Conservation (phyloP, 2,888 invertebrate species). For the Trachelus stipa region DNA sequence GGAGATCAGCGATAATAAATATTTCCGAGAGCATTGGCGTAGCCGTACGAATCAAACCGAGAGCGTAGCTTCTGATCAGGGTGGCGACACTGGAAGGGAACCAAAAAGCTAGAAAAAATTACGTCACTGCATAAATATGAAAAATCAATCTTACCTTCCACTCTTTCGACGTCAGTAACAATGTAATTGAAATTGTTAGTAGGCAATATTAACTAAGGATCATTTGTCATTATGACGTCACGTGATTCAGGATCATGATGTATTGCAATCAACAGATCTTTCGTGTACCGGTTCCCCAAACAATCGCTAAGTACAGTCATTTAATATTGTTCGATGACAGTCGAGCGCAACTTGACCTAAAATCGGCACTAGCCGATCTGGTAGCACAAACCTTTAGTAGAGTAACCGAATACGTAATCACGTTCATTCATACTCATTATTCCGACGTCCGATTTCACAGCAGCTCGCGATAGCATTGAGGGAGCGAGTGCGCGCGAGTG, state of each 20-base stretch:
- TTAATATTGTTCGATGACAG: background rate
- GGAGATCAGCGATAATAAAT: too few relatives aligned
- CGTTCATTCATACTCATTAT: conserved; percentile 8
- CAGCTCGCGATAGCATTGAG: background rate
- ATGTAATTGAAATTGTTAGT: background rate
- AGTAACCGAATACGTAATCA: conserved; percentile 5
- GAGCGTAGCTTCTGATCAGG: too few relatives aligned
- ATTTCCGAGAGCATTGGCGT: too few relatives aligned
- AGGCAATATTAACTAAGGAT: too few relatives aligned
- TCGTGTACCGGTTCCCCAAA: background rate
- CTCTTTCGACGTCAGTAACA: background rate
- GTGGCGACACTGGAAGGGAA: too few relatives aligned
- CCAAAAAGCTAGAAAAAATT: too few relatives aligned
- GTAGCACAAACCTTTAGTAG: background rate
- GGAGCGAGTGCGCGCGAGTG: background rate
- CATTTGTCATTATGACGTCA: background rate
- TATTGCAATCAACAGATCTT: background rate
- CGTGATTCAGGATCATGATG: background rate
- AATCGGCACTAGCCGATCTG: background rate
- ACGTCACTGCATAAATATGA: background rate
- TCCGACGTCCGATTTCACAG: conserved; percentile 1
- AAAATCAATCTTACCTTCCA: background rate
- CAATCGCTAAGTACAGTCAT: background rate
- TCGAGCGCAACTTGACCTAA: background rate
- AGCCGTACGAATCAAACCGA: too few relatives aligned